Evolutionary conservation across 2,797 vertebrate species (phyloP).

Genomic region (Argyrosomus regius): DNA sequence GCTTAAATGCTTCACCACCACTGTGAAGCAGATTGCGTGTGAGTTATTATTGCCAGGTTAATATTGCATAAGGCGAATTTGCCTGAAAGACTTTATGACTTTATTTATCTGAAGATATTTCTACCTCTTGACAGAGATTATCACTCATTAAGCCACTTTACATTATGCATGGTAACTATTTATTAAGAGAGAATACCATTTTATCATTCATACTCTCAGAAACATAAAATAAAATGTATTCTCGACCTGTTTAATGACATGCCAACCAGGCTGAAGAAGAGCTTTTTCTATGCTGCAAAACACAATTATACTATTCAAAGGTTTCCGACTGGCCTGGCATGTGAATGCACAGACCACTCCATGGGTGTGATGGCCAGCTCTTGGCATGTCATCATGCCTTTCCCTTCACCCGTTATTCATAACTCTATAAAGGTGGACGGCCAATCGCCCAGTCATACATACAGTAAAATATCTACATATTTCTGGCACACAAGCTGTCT

Average conservation of each 20-base stretch:
- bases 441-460: slow-evolving; percentile 24
- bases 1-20: slow-evolving; percentile 29
- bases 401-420: slow-evolving; percentile 40
- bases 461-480: slow-evolving; percentile 41
- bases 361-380: slow-evolving; percentile 52
- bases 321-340: slow-evolving; percentile 45
- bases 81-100: slow-evolving; percentile 9
- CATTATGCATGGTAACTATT: slow-evolving; percentile 27
- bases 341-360: slow-evolving; percentile 48
- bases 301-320: slow-evolving; percentile 61
- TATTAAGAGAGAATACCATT: slow-evolving; percentile 14
- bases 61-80: slow-evolving; percentile 40
- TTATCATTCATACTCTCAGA: slow-evolving; percentile 22
- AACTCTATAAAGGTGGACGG: slow-evolving; percentile 35
- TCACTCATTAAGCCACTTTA: slow-evolving; percentile 35
- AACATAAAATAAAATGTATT: slow-evolving; percentile 31
- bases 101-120: slow-evolving; percentile 31
- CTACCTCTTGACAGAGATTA: slow-evolving; percentile 29
- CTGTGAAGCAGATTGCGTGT: slow-evolving; percentile 31
- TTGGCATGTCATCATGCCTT: slow-evolving; percentile 50
- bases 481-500: slow-evolving; percentile 35
- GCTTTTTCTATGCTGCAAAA: slow-evolving; percentile 53
- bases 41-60: slow-evolving; percentile 48
- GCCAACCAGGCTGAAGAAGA: slow-evolving; percentile 31
- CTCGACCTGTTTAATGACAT: slow-evolving; percentile 20